Base-by-base conservation (phyloP, 1,140 invertebrate genomes). In the Hylaeus volcanicus region DNA sequence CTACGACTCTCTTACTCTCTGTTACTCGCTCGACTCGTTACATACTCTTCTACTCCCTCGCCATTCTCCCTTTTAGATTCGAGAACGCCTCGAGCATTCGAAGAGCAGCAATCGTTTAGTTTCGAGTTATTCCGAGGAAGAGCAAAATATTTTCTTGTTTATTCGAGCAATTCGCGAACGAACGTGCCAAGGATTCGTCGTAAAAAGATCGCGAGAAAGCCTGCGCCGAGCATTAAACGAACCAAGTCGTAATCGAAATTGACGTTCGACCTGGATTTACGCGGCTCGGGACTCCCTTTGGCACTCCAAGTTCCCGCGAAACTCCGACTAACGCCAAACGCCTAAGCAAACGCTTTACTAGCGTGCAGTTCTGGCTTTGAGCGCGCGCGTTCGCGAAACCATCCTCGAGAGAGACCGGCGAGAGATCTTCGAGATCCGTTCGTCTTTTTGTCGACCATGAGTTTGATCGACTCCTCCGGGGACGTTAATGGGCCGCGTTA, bases 1-100 rank as follows among this genome's bases (percentile, higher is more conserved):
- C 61, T 84, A 84, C 58, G 58, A 81, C 68, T 81, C 26, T 86
- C 73, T 51, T 86, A 85, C 79, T 86, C 71, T 86, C 73, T 86
- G 68, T 85, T 65, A 86, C 83, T 82, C 74, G 64, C 79, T 82
- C 79, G 64, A 81, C 82, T 85, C 82, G 73, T 81, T 85, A 85
- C 82, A 83, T 66, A 66, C 75, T 71, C 66, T 71, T 61, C 39
- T 84, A 51, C 70, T 81, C 64, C 41, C 71, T 26, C 41, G 51
- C 45, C 74, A 45, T 37, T 39, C 26, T 26, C 53, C 43, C 1
- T 15, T 53, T 37, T 63, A 39, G 39, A 63, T 55, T 9, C 51
- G 51, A 11, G 51, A 48, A 48, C 45, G 8, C 2, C 26, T 26
- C 26, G 26, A 26, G 26, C 26, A 26, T 26, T 26, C 26, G 26